These are phyloP conservation scores for Anableps anableps DNA, from an alignment of 2,797 vertebrate species.

Conservation along the genomic window DNA sequence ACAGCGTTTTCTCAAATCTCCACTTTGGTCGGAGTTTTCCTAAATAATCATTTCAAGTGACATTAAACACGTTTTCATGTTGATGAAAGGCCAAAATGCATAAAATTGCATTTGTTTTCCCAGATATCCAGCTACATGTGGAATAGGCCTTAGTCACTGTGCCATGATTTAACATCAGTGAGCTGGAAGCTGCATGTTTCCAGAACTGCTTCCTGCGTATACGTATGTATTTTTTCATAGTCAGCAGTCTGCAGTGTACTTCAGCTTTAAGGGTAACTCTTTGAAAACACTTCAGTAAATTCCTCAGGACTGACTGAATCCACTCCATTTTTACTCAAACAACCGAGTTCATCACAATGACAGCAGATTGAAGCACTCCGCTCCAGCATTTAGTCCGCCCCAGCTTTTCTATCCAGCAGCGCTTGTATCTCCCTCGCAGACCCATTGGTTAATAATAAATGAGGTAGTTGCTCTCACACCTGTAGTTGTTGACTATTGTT, in stretches of 20 bases:
- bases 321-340: too few relatives aligned
- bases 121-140: not conserved
- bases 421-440: too few relatives aligned
- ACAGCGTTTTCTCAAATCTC: not conserved
- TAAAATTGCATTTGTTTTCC: not conserved
- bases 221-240: not conserved
- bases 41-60: not conserved
- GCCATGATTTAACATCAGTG: not conserved
- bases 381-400: too few relatives aligned
- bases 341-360: too few relatives aligned
- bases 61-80: not conserved
- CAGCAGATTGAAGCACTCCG: too few relatives aligned
- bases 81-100: not conserved
- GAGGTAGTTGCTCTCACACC: too few relatives aligned
- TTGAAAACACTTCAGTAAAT: not conserved
- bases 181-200: not conserved
- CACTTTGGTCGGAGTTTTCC: not conserved
- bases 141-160: not conserved
- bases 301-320: too few relatives aligned
- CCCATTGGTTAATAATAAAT: too few relatives aligned
- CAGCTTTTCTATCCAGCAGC: too few relatives aligned
- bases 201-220: not conserved
- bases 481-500: too few relatives aligned
- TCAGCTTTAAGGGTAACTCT: not conserved
- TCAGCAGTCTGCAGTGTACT: not conserved